phyloP scores from a whole-genome alignment of 2,797 vertebrate species.

The Pipistrellus pipistrellus region DNA sequence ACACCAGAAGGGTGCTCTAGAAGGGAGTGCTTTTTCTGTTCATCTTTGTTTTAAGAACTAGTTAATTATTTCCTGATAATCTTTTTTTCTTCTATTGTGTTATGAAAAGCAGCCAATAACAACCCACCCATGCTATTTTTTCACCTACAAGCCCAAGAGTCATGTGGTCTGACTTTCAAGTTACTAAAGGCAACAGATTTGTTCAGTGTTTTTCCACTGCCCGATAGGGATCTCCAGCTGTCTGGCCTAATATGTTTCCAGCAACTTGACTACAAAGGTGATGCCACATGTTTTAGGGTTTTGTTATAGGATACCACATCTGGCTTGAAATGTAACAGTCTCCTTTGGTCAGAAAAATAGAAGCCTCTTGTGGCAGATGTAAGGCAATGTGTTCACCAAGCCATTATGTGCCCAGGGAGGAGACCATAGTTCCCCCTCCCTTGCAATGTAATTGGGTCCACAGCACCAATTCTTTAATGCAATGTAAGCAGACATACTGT shows the following conservation, averaged over 20 bases:
- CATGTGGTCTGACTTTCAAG: background rate
- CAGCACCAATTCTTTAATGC: background rate
- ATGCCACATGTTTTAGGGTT: background rate
- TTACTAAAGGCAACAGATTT: constrained; percentile 2
- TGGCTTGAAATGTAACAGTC: background rate
- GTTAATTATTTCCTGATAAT: constrained; percentile 52
- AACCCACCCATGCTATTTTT: background rate
- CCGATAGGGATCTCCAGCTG: background rate
- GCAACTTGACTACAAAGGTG: background rate
- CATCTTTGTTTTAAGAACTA: constrained; percentile 45
- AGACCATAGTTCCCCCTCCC: background rate
- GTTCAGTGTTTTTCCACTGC: constrained; percentile 12
- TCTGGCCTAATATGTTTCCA: background rate
- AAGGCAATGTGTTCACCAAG: background rate
- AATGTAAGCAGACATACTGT: background rate
- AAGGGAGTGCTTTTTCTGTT: background rate
- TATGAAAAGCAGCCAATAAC: constrained; percentile 1
- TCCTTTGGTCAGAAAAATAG: constrained; percentile 11
- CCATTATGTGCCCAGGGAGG: background rate
- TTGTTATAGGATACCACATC: constrained; percentile 24
- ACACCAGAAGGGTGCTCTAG: background rate
- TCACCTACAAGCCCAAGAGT: constrained; percentile 20
- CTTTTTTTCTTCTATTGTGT: constrained; percentile 11
- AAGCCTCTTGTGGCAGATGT: background rate
- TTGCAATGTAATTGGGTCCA: background rate